Percentiles rank a stretch among this genome's conserved stretches.
These are phyloP conservation scores for Lepus oiostolus DNA, from an alignment of 2,797 vertebrate genomes.

Conservation along the genomic window DNA sequence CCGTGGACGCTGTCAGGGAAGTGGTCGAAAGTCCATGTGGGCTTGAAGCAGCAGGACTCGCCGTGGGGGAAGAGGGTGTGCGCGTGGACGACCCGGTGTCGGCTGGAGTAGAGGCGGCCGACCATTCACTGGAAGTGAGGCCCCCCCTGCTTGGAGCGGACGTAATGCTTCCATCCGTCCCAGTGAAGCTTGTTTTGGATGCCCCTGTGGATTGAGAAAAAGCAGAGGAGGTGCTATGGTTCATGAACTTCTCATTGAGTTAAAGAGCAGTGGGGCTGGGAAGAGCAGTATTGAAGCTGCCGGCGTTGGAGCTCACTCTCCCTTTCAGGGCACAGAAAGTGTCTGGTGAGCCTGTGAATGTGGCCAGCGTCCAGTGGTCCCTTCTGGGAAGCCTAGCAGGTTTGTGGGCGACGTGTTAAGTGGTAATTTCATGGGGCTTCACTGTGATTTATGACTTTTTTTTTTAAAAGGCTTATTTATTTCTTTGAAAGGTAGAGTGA, in stretches of 20 bases:
- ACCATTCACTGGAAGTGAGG: no score
- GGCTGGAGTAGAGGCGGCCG: no score
- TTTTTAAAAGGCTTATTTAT: no score
- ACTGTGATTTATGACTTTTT: neutral
- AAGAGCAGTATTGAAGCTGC: neutral
- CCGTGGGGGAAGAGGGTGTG: no score
- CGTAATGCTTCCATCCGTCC: fast-evolving
- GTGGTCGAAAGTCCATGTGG: no score
- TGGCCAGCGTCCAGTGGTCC: neutral
- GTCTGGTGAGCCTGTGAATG: neutral
- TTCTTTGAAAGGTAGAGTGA: no score
- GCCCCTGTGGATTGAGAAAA: neutral
- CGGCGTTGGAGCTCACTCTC: neutral
- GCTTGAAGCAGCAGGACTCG: no score
- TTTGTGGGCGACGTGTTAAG: neutral
- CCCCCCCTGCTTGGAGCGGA: neutral
- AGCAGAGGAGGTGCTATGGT: neutral
- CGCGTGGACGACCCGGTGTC: no score
- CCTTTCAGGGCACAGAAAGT: neutral
- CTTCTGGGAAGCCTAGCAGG: neutral
- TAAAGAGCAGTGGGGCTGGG: fast-evolving
- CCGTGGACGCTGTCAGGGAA: no score
- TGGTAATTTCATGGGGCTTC: neutral
- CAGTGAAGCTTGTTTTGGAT: fast-evolving
- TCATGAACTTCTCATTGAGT: neutral